Percentiles rank a stretch among this genome's conserved stretches.
phyloP scores from a whole-genome alignment of 2,113 vertebrate species.

The Sphyrna mokarran region DNA sequence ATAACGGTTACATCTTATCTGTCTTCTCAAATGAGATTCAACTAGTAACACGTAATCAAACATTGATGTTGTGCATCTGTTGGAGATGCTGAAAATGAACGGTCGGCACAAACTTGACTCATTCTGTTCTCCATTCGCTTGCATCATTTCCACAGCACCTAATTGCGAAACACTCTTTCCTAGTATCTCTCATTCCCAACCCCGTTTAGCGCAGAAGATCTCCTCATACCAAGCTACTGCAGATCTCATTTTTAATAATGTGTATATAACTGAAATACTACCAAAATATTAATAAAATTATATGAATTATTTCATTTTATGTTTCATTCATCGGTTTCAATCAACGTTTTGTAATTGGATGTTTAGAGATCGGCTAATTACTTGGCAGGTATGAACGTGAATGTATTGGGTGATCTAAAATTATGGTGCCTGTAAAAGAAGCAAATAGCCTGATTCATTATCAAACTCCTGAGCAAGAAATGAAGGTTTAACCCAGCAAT shows the following conservation, averaged over 20 bases:
- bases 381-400: neutral
- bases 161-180: neutral
- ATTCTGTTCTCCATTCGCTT: neutral
- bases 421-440: neutral
- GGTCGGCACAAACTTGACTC: neutral
- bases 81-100: neutral
- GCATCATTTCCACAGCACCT: neutral
- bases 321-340: neutral
- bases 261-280: conserved; percentile 9
- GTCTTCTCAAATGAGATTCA: conserved; percentile 2
- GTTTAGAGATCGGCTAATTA: neutral
- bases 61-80: neutral
- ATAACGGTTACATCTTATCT: neutral
- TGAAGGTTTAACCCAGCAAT: neutral
- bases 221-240: neutral
- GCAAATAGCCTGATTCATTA: neutral
- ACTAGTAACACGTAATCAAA: neutral
- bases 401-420: neutral
- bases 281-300: conserved; percentile 25
- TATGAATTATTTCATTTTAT: neutral
- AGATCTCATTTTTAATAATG: conserved; percentile 17
- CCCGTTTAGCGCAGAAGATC: neutral
- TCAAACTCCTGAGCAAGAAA: neutral
- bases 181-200: neutral
- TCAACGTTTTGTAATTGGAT: neutral